Base-by-base conservation (phyloP, 2,113 vertebrate species). In the Clarias batrachus region DNA sequence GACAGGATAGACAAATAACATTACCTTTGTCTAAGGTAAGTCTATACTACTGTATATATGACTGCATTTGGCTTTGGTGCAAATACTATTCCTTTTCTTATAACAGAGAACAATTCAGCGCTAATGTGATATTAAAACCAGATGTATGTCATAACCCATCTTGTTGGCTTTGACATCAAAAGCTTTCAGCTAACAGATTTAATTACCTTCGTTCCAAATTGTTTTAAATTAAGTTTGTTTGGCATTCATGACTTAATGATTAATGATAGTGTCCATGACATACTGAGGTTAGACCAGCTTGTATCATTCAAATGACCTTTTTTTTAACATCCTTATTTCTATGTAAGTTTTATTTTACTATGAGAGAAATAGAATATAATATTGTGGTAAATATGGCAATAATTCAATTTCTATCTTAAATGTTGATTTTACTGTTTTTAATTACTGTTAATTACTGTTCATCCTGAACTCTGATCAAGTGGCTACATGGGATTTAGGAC, bases 91-190 rank as follows among this genome's bases (percentile, higher is more conserved):
- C 21, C 48, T 66, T 63, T 63, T 83, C 27, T 25, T 56, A 25
- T 48, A 27, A 63, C 17, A 78, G 16, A 65, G n/a, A 17, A 56
- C 25, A 56, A 1, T 30, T 82, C n/a, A n/a, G 23, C 56, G 81
- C 23, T 73, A 10, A 87, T 54, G 68, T 76, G 27, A 82, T 87
- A 57, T 87, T 48, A 82, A 54, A 77, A 83, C 27, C 86, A 87
- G 86, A 66, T 78, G 73, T 21, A 56, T 57, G 71, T 78, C 73
- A 48, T 63, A 57, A 65, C 60, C 80, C 70, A 37, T 76, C 19
- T 30, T 21, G 81, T n/a, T 87, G 86, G 52, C 71, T 57, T 41
- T 14, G 52, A 77, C 48, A 41, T 87, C 86, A 83, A 83, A 87
- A 74, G 62, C 66, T 54, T 66, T 57, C 48, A 59, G 73, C 48